phyloP scores from a whole-genome alignment of 1,140 invertebrate genomes.

The Babylonia areolata region DNA sequence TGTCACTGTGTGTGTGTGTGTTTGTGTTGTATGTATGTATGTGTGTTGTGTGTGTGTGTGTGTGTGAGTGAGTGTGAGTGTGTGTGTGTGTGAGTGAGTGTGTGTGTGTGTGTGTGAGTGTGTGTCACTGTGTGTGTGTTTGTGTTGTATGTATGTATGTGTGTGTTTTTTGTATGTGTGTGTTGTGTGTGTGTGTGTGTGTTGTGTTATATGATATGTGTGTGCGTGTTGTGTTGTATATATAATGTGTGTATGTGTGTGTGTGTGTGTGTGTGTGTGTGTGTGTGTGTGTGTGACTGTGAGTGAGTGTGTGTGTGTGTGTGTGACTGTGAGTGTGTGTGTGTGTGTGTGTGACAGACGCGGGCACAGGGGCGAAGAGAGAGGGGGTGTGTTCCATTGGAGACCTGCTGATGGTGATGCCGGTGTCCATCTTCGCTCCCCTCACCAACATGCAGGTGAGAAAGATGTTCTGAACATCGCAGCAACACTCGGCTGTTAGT shows the following conservation, averaged over 20 bases:
- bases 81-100: no score
- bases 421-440: constrained; percentile 84
- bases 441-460: constrained; percentile 68
- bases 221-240: not conserved
- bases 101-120: not conserved
- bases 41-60: no score
- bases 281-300: not conserved
- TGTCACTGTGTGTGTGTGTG: no score
- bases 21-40: no score
- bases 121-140: not conserved
- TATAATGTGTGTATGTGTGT: not conserved
- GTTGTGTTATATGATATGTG: not conserved
- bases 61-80: no score
- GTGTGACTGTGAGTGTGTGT: not conserved
- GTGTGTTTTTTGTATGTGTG: not conserved
- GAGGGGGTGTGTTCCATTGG: constrained; percentile 86
- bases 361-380: constrained; percentile 36
- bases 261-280: constrained; percentile 1
- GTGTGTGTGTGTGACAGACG: not conserved
- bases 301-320: not conserved
- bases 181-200: not conserved
- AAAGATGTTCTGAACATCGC: no score
- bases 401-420: constrained; percentile 84
- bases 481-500: no score
- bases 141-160: not conserved